These are phyloP conservation scores for Pristionchus maxplancki DNA, from an alignment of 2,888 invertebrate species.

Conservation along the genomic window DNA sequence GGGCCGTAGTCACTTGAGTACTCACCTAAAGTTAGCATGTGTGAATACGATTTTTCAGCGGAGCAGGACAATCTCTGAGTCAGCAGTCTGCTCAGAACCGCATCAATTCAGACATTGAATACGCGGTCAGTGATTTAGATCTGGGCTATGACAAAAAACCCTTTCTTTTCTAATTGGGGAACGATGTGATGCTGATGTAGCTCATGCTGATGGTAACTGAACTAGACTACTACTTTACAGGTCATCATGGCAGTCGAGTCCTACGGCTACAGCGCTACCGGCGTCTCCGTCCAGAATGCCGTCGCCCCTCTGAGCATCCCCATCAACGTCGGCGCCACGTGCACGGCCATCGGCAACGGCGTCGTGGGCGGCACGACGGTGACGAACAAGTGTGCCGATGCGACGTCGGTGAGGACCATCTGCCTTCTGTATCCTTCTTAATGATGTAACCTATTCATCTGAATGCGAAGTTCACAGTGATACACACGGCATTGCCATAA, in stretches of 20 bases:
- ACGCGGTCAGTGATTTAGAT: background rate
- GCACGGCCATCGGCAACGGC: background rate
- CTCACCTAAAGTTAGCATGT: no score
- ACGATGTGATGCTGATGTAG: no score
- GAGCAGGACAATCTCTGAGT: background rate
- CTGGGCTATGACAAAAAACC: no score
- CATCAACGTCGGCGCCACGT: background rate
- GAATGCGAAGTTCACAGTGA: no score
- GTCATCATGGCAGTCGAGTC: conserved; percentile 10
- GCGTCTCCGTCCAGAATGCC: background rate
- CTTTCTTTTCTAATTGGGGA: no score
- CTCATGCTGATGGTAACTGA: no score
- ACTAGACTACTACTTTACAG: no score
- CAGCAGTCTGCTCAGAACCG: background rate
- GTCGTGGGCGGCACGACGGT: background rate
- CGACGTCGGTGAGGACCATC: background rate
- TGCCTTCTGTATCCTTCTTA: no score
- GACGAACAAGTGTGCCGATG: background rate
- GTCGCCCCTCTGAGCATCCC: background rate
- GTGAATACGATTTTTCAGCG: no score
- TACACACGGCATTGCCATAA: no score
- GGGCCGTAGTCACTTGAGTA: no score
- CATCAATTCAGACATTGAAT: conserved; percentile 14
- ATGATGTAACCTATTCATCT: no score
- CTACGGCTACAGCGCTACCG: conserved; percentile 6